Evolutionary conservation across 2,888 invertebrate species (phyloP), one percentile per base, ranked within the genome.

Genomic region (Biston betularia): DNA sequence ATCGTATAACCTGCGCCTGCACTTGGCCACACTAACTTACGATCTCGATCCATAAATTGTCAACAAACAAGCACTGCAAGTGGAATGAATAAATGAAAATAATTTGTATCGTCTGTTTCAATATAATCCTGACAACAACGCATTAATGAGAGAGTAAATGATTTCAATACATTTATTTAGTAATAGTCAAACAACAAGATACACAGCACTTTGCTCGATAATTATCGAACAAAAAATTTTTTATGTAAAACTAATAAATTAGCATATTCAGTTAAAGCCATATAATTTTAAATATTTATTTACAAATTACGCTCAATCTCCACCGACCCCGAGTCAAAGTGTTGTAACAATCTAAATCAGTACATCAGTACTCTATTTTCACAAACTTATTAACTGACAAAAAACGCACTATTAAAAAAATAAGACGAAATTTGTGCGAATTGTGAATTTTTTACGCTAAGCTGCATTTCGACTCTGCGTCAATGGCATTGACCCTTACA

Each of bases 1-100:
- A 73, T 71, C 74, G 74, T 79, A 80, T 33, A 15, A 38, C n/a
- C 5, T 42, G 49, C 40, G 76, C 80, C 79, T 75, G 77, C 62
- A 60, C 46, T 40, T 64, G 40, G 61, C 40, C 33, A 59, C 50
- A 33, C 46, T 78, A 81, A 78, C 81, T 78, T 80, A 84, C 87
- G 87, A 88, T 87, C 88, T 91, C 88, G 87, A 88, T 84, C 86
- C 82, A 83, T 82, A 87, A 87, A 86, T 87, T 90, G 84, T 87
- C 86, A 85, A 81, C 87, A 83, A 85, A 82, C 85, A 82, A 88
- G 89, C 90, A 92, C 90, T 88, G 86, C 89, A 84, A 88, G 78
- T 87, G 83, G 81, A 89, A 87, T 88, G 84, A 89, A 88, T 86
- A 86, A 90, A 88, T 84, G 82, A 87, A 87, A 81, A 81, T 81